A percentile compares a stretch with the other conserved stretches of the same genome.
phyloP scores from a whole-genome alignment of 1,140 invertebrate genomes.

The Orussus abietinus region DNA sequence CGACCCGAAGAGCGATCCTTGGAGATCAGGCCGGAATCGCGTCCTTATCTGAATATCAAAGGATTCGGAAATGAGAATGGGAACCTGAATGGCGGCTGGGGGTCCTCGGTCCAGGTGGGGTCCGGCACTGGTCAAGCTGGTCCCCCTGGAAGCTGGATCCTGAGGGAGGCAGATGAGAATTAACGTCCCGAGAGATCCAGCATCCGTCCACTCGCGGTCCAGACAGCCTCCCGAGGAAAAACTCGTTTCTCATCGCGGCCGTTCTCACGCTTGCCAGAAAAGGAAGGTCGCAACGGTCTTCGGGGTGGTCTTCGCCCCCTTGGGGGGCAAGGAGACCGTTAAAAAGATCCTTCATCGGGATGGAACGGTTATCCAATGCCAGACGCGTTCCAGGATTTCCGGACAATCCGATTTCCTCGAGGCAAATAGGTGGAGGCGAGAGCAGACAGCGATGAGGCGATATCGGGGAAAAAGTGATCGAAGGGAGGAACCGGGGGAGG shows the following conservation, averaged over 20 bases:
- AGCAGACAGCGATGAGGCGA: too few species aligned
- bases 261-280: conserved; percentile 5
- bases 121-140: conserved; percentile 44
- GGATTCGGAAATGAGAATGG: conserved; percentile 22
- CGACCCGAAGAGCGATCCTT: not conserved
- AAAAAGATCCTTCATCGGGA: too few species aligned
- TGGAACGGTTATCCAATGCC: too few species aligned
- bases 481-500: too few species aligned
- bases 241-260: conserved; percentile 23
- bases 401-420: too few species aligned
- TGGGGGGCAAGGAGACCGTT: not conserved
- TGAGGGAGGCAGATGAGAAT: conserved; percentile 14
- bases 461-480: too few species aligned
- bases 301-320: conserved; percentile 34
- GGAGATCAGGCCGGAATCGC: conserved; percentile 4
- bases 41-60: conserved; percentile 42
- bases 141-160: conserved; percentile 34
- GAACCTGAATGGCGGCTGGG: conserved; percentile 49
- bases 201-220: conserved; percentile 12
- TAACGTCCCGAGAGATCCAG: too few species aligned
- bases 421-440: too few species aligned
- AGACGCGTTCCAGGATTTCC: too few species aligned
- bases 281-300: conserved; percentile 11
- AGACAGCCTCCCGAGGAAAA: conserved; percentile 2
- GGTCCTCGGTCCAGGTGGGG: conserved; percentile 52